Evolutionary conservation across 2,888 invertebrate species (phyloP).

Genomic region (Liopterus haemorrhoidalis): DNA sequence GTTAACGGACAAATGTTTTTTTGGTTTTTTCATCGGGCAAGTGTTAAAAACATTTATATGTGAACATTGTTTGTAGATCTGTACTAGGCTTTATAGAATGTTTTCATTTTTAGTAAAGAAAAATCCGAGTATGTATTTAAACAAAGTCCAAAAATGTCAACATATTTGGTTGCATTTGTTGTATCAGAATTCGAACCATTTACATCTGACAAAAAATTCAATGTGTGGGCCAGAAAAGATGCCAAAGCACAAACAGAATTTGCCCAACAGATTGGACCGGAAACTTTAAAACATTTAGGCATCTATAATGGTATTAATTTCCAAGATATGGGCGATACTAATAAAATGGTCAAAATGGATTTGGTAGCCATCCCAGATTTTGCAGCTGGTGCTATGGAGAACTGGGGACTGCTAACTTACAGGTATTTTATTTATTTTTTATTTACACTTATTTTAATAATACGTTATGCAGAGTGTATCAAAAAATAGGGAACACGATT

Average conservation of each 20-base stretch:
- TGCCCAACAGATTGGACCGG: constrained; percentile 45
- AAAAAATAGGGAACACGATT: too few relatives aligned
- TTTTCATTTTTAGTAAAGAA: too few relatives aligned
- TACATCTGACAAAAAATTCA: too few relatives aligned
- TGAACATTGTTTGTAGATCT: too few relatives aligned
- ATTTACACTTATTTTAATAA: too few relatives aligned
- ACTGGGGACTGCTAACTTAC: constrained; percentile 84
- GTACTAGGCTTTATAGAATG: too few relatives aligned
- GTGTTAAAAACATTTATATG: too few relatives aligned
- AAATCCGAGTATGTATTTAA: too few relatives aligned
- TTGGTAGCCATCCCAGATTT: constrained; percentile 83
- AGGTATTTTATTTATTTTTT: too few relatives aligned
- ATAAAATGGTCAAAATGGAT: constrained; percentile 72
- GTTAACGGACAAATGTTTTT: too few relatives aligned
- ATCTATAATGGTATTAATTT: constrained; percentile 55
- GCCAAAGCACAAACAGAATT: constrained; percentile 47
- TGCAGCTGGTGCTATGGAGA: constrained; percentile 83
- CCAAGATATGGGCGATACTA: constrained; percentile 49
- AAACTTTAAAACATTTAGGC: constrained; percentile 49
- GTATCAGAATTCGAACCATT: constrained; percentile 63
- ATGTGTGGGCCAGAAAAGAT: constrained; percentile 46
- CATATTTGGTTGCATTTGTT: constrained; percentile 79
- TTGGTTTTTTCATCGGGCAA: too few relatives aligned
- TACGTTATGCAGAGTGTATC: too few relatives aligned
- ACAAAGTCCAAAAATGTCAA: constrained; percentile 73